A percentile compares a stretch with the other conserved stretches of the same genome.
phyloP scores from a whole-genome alignment of 2,797 vertebrate genomes.

The Danio albolineatus region DNA sequence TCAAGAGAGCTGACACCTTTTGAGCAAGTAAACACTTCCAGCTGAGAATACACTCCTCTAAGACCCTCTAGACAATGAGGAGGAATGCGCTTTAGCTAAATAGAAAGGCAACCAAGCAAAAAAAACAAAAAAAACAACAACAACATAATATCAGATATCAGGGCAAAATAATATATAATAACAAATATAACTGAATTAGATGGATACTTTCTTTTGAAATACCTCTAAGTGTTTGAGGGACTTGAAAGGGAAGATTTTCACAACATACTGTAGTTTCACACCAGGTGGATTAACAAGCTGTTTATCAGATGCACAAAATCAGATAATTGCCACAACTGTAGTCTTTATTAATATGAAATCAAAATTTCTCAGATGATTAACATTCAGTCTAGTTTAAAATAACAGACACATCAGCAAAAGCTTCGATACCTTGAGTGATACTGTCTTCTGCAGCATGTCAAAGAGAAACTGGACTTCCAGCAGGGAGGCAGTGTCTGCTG shows the following conservation, averaged over 20 bases:
- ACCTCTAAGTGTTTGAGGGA: conserved; percentile 92
- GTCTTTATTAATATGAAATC: no score
- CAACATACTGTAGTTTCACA: conserved; percentile 79
- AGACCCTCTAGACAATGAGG: conserved; percentile 90
- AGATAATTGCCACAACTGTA: not conserved
- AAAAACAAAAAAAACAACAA: not conserved
- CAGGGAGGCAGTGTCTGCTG: conserved; percentile 86
- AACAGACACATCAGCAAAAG: not conserved
- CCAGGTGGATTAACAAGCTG: conserved; percentile 87
- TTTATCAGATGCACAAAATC: not conserved
- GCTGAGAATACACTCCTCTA: conserved; percentile 89
- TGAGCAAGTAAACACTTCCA: conserved; percentile 91
- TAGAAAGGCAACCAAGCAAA: not conserved
- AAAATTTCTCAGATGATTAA: not conserved
- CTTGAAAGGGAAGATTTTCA: conserved; percentile 97
- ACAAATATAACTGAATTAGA: not conserved
- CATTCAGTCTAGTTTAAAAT: not conserved
- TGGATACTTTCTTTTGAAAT: not conserved
- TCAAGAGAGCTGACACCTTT: conserved; percentile 88
- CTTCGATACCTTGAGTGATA: conserved; percentile 87
- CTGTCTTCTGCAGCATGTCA: conserved; percentile 92
- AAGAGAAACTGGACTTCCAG: conserved; percentile 95
- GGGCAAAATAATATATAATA: not conserved
- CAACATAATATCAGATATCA: not conserved
- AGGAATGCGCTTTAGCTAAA: conserved; percentile 91